Evolutionary conservation across 2,797 vertebrate species (phyloP).

Genomic region (Taenioides sp.): DNA sequence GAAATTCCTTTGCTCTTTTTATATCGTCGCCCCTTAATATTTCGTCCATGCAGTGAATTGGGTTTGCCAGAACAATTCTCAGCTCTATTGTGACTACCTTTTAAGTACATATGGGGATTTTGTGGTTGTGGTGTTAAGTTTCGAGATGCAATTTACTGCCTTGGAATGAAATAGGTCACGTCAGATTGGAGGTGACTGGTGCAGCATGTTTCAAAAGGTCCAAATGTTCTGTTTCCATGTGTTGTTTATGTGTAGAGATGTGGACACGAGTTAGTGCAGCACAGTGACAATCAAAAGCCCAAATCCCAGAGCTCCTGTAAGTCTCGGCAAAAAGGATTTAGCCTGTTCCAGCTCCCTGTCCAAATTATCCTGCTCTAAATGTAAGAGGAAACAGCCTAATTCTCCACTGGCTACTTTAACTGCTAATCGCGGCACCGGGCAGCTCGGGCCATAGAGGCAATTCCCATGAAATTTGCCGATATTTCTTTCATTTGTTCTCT

Average conservation of each 20-base stretch:
- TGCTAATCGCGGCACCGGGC: constrained; percentile 83
- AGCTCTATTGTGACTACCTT: constrained; percentile 62
- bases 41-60: constrained; percentile 63
- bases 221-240: constrained; percentile 61
- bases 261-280: constrained; percentile 34
- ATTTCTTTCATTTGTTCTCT: constrained; percentile 99
- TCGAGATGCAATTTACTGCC: constrained; percentile 64
- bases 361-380: constrained; percentile 47
- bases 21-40: constrained; percentile 71
- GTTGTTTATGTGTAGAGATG: constrained; percentile 45
- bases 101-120: constrained; percentile 64
- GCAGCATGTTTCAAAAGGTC: constrained; percentile 36
- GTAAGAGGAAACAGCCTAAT: constrained; percentile 78
- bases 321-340: constrained; percentile 31
- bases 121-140: constrained; percentile 62
- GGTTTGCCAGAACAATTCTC: constrained; percentile 67
- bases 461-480: constrained; percentile 99
- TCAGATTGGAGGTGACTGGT: constrained; percentile 35
- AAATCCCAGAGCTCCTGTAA: constrained; percentile 24
- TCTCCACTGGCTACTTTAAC: constrained; percentile 82
- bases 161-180: constrained; percentile 53
- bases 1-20: constrained; percentile 56
- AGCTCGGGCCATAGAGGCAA: constrained; percentile 86
- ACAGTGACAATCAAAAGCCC: constrained; percentile 34
- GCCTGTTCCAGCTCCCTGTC: constrained; percentile 41